Base-by-base conservation (phyloP, 2,888 invertebrate species). In the Drosophila putrida region DNA sequence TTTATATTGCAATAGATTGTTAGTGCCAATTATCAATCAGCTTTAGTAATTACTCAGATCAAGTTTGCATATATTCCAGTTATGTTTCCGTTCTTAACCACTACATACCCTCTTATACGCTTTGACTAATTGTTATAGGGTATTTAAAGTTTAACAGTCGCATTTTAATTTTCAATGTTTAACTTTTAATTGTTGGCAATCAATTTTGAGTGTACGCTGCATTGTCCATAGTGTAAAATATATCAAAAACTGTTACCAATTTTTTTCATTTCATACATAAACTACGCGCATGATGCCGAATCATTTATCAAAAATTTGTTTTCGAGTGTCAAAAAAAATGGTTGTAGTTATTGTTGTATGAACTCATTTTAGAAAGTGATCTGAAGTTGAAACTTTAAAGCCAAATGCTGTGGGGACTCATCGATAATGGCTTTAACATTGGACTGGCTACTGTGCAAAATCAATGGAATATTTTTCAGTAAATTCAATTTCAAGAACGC, bases 361-460 rank as follows among this genome's bases (percentile, higher is more conserved):
- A 88, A 83, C 84, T 88, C 78, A 85, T 87, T 85, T 85, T 85
- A 89, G 89, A 85, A 85, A 85, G 85, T 85, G 75, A 88, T 35
- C 54, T 60, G 57, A 55, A 72, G 51, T 31, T 55, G 25, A 64
- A 67, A 58, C 59, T 31, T 41, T 63, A 20, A 54, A 46, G 31
- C 39, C 28, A 9, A 35, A 50, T 57, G 38, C 54, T 55, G 50
- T 15, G 43, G 60, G 51, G 58, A 69, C 70, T 46, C 70, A 74
- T 75, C 60, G 60, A 39, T 60, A 63, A 49, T 44, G 46, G 53
- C 62, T 50, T 65, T 74, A 66, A 50, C 62, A 72, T 66, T 67
- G 60, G 41, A 35, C 35, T 53, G 66, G 82, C 89, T 84, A 84
- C 83, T 83, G 82, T 71, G 73, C 82, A 50, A 86, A 81, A 81